Base-by-base conservation (phyloP, 2,888 invertebrate species). In the Drosophila diplacantha region DNA sequence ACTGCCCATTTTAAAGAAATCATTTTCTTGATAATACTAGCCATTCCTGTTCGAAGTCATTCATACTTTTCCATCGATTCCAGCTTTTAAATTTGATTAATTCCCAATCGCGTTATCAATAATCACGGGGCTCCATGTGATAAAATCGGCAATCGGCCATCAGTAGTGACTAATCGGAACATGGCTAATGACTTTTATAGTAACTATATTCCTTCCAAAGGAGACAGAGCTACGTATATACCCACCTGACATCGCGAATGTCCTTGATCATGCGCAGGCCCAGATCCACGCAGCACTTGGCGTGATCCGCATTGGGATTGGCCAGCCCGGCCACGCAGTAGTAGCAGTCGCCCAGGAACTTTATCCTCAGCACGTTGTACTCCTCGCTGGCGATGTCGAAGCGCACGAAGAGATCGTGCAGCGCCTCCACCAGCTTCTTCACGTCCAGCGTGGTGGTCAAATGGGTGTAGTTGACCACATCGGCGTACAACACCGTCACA, bases 191-290 rank as follows among this genome's bases (percentile, higher is more conserved):
- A 14, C 38, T 55, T 55, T 37, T 37, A 37, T 37, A 41, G n/a
- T 41, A 14, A 37, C n/a, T 9, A 41, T 20, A 14, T 22, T 20
- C 1, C 16, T 5, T 5, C 8, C 12, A 12, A 29, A 22, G 24
- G 12, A 22, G 9, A 12, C 37, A 12, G 18, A 5, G 22, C 22
- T 22, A 93, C n/a, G n/a, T n/a, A n/a, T n/a, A n/a, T n/a, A n/a
- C n/a, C n/a, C n/a, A n/a, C 93, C 94, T 92, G 35, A 95, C 93
- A 75, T 92, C 93, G 83, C 93, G 93, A 74, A 97, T 97, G 59
- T 96, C 96, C 72, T 92, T 91, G 67, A 97, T 97, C 97, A 97
- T 97, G 81, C 95, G 93, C n/a, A 97, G 88, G 0, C 96, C 97
- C 65, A 97, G 90, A 74, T 95, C 93, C 0, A 97, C 95, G 86